phyloP scores from a whole-genome alignment of 2,113 vertebrate genomes.

The Genyomyrus donnyi region DNA sequence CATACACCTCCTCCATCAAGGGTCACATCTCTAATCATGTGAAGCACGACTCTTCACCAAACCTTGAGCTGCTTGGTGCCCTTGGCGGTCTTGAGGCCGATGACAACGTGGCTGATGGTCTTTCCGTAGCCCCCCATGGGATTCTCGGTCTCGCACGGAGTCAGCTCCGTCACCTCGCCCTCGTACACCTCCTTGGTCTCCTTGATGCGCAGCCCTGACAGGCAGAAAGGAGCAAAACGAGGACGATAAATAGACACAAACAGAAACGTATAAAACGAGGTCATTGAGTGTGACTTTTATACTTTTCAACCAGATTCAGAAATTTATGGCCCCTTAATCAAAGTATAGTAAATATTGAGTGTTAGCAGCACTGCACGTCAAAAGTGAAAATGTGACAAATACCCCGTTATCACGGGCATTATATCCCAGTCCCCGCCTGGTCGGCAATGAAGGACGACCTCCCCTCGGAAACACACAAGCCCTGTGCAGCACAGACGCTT shows the following conservation, averaged over 20 bases:
- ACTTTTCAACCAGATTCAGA: neutral
- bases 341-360: neutral
- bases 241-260: neutral
- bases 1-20: neutral
- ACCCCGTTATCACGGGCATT: neutral
- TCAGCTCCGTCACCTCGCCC: conserved; percentile 95
- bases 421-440: conserved; percentile 28
- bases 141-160: conserved; percentile 95
- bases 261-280: neutral
- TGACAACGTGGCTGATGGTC: conserved; percentile 95
- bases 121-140: conserved; percentile 97
- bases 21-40: neutral
- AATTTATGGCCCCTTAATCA: neutral
- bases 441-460: neutral
- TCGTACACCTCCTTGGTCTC: conserved; percentile 99
- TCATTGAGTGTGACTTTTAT: neutral
- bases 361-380: neutral
- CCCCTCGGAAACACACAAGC: neutral
- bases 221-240: neutral
- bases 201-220: conserved; percentile 86
- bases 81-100: conserved; percentile 93
- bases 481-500: conserved; percentile 32
- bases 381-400: neutral
- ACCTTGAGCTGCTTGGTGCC: conserved; percentile 97
- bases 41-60: neutral